Conservation (phyloP, 64 coral and sea anemone species). For the Acropora tenuis region DNA sequence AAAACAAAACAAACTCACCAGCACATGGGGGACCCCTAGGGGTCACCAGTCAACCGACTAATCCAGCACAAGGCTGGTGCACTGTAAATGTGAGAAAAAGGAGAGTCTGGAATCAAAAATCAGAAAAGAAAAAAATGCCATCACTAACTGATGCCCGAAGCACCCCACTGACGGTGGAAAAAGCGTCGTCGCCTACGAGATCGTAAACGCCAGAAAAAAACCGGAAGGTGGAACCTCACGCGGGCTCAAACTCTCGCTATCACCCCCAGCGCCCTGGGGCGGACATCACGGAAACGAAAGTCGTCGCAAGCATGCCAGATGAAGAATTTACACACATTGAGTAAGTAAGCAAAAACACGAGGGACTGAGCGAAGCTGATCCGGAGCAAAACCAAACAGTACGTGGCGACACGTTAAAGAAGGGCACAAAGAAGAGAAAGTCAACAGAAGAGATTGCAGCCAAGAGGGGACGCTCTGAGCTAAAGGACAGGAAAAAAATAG, state of each 20-base stretch:
- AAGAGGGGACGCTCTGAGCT: not conserved
- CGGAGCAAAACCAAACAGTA: too few species aligned
- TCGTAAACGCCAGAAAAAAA: not conserved
- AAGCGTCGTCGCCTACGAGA: not conserved
- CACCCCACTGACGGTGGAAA: constrained; percentile 8
- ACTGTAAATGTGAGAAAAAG: not conserved
- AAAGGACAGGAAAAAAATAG: not conserved
- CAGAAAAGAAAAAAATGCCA: not conserved
- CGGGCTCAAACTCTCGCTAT: not conserved
- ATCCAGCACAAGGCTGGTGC: not conserved
- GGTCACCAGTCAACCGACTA: not conserved
- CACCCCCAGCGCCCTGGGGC: not conserved
- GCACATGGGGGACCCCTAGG: too few species aligned
- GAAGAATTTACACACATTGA: not conserved
- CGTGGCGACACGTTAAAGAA: not conserved
- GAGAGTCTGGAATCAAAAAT: too few species aligned
- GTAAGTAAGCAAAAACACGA: not conserved
- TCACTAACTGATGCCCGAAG: not conserved
- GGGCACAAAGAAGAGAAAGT: not conserved
- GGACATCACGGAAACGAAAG: not conserved
- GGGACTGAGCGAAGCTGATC: not conserved
- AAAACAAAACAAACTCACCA: not conserved
- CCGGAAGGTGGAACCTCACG: not conserved
- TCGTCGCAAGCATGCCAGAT: not conserved
- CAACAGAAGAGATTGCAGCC: not conserved